Base-by-base conservation (phyloP, 2,888 invertebrate species). In the Scrobipalpa atriplicella region DNA sequence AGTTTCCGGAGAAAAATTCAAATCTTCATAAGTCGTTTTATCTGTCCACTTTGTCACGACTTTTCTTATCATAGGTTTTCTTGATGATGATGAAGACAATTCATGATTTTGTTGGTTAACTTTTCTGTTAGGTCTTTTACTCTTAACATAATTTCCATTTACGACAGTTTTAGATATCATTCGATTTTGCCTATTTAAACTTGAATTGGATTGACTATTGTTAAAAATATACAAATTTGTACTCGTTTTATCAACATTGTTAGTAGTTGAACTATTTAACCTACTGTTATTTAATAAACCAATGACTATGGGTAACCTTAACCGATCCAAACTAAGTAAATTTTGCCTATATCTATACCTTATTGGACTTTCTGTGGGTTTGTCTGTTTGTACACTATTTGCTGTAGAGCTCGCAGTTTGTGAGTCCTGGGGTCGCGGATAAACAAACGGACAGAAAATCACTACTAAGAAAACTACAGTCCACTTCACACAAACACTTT, bases 11-110 rank as follows among this genome's bases (percentile, higher is more conserved):
- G 87, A 83, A 70, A 91, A 87, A 69, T 93, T 83, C 69, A 93
- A 79, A 69, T 92, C 90, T 58, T 90, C 87, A 60, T 86, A 81
- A 72, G 90, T 91, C 0, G 91, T 87, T 72, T 86, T 85, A 70
- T 93, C 93, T 0, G 87, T 89, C 94, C 93, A 94, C 82, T 93
- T 93, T 0, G 93, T 94, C 0, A 93, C 72, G 3, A 94, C 85
- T 80, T 91, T 93, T 81, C 79, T 85, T 29, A 91, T 92, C 9
- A 78, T 69, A n/a, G 87, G 83, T 73, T 83, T 90, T 66, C 77
- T 82, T 68, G 70, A 80, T 21, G 69, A 56, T 8, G 51, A 16
- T 10, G n/a, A 21, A 38, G 39, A 9, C 36, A 65, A n/a, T 65
- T 52, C 18, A 16, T 66, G 39, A 9, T 13, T 9, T 56, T 68